Percentiles rank a stretch among this genome's conserved stretches.
phyloP scores from a whole-genome alignment of 2,797 vertebrate genomes.

The Malurus leucopterus region DNA sequence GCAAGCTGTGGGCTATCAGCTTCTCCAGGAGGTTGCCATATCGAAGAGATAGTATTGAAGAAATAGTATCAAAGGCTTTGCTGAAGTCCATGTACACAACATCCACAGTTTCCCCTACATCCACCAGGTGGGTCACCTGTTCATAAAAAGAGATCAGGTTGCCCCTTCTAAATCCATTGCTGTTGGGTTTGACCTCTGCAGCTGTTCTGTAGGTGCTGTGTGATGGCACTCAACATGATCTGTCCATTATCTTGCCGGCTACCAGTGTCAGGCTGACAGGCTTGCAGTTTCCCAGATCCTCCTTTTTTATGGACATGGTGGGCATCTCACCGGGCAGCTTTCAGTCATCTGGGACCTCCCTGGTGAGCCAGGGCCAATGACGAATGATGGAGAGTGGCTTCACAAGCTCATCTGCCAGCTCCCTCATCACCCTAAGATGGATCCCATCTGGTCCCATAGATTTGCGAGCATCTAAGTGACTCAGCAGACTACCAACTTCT shows the following conservation, averaged over 20 bases:
- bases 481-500: background rate
- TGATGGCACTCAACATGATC: background rate
- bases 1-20: background rate
- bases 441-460: background rate
- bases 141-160: background rate
- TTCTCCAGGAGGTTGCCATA: too few relatives aligned
- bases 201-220: rapidly evolving
- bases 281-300: background rate
- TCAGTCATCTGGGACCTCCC: background rate
- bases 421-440: background rate
- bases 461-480: background rate
- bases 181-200: background rate
- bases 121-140: rapidly evolving
- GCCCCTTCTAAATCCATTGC: rapidly evolving
- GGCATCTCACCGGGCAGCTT: background rate
- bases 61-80: too few relatives aligned
- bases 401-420: background rate
- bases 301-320: background rate
- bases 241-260: too few relatives aligned
- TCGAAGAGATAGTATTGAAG: too few relatives aligned
- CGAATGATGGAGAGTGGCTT: rapidly evolving
- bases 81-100: background rate
- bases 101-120: background rate
- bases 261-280: background rate
- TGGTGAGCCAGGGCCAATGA: rapidly evolving